Percentiles rank a stretch among this genome's conserved stretches.
Conservation (phyloP, 2,888 invertebrate species). For the Phlogophora meticulosa region DNA sequence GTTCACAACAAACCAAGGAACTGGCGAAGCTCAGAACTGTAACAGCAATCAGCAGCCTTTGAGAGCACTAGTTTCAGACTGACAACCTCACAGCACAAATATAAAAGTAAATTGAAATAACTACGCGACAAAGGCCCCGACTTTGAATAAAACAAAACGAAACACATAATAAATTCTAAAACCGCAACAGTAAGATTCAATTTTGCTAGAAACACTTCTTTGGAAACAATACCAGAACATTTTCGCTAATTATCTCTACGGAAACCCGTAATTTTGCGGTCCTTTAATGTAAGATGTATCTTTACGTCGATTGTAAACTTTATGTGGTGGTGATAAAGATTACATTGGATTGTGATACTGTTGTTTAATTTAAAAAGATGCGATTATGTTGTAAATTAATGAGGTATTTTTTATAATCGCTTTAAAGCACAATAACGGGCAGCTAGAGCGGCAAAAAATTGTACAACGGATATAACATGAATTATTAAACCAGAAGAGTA, state of each 20-base stretch:
- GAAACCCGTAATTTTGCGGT: slow-evolving; percentile 64
- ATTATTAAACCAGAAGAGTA: slow-evolving; percentile 30
- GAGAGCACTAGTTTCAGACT: slow-evolving; percentile 15
- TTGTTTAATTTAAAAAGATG: slow-evolving; percentile 8
- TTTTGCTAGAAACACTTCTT: slow-evolving; percentile 37
- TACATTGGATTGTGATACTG: slow-evolving; percentile 41
- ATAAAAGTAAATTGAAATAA: slow-evolving; percentile 58
- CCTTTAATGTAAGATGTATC: slow-evolving; percentile 40
- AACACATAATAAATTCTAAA: slow-evolving; percentile 43
- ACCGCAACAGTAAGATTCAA: slow-evolving; percentile 48
- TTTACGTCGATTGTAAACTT: slow-evolving; percentile 46
- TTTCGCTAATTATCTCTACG: slow-evolving; percentile 66
- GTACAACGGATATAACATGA: slow-evolving; percentile 8
- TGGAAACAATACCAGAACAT: slow-evolving; percentile 58
- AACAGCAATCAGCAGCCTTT: slow-evolving; percentile 31
- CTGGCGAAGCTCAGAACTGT: not conserved
- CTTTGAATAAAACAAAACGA: slow-evolving; percentile 30
- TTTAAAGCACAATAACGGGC: slow-evolving; percentile 8
- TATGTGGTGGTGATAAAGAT: slow-evolving; percentile 48
- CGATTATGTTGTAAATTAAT: slow-evolving; percentile 5
- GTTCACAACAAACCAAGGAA: slow-evolving; percentile 10
- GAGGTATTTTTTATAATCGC: slow-evolving; percentile 22
- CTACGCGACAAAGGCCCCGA: slow-evolving; percentile 32
- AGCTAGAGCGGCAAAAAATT: not conserved
- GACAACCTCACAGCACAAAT: slow-evolving; percentile 28